Conservation (phyloP, 2,888 invertebrate species). For the Catonia carolina region DNA sequence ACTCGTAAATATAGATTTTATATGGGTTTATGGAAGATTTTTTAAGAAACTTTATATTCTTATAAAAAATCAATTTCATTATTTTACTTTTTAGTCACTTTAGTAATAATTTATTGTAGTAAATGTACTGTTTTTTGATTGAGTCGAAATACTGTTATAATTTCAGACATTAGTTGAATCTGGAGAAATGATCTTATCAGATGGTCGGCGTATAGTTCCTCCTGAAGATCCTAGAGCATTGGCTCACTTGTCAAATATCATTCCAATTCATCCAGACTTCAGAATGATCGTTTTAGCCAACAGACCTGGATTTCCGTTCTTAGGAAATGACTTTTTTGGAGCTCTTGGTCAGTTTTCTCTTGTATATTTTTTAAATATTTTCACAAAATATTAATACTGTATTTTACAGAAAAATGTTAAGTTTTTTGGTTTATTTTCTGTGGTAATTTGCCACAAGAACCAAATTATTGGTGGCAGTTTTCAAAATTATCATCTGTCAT, state of each 20-base stretch:
- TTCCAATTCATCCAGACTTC: conserved; percentile 86
- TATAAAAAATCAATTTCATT: too few species aligned
- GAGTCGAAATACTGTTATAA: too few species aligned
- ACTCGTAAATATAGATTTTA: too few species aligned
- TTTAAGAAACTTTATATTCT: too few species aligned
- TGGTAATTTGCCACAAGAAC: too few species aligned
- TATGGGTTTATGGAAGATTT: too few species aligned
- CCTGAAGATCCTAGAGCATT: conserved; percentile 39
- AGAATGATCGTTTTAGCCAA: conserved; percentile 92
- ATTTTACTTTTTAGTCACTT: too few species aligned
- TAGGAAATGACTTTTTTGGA: conserved; percentile 94
- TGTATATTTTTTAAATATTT: too few species aligned
- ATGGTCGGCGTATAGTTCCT: conserved; percentile 82
- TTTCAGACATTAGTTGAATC: conserved; percentile 79
- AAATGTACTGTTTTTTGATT: too few species aligned
- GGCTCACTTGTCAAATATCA: conserved; percentile 48
- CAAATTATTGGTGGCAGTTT: too few species aligned
- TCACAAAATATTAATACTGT: conserved; percentile 5
- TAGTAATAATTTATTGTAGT: too few species aligned
- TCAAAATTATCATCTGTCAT: too few species aligned
- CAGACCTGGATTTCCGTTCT: conserved; percentile 94
- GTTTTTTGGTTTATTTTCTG: background rate
- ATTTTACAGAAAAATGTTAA: background rate
- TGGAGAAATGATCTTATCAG: conserved; percentile 91
- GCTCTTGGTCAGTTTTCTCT: conserved; percentile 57